These are phyloP conservation scores for Macaca mulatta DNA, from an alignment of 2,113 vertebrate species.

Conservation along the genomic window DNA sequence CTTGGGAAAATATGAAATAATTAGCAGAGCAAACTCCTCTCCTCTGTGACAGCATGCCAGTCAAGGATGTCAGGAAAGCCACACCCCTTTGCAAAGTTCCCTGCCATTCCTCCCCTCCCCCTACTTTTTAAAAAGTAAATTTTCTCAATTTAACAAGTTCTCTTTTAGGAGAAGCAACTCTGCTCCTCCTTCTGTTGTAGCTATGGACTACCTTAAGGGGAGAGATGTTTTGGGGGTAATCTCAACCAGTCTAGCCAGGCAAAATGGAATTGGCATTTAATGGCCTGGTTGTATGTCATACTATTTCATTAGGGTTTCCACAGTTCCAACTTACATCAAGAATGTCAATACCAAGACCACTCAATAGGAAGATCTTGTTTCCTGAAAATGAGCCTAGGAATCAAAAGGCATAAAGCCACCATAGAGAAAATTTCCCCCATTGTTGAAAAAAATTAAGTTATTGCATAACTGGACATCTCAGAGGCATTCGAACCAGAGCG, in stretches of 20 bases:
- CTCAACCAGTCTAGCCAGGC: neutral
- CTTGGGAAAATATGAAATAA: constrained; percentile 61
- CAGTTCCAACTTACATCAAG: neutral
- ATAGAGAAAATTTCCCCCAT: neutral
- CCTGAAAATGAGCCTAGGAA: neutral
- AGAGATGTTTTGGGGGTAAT: neutral
- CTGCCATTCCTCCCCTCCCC: neutral
- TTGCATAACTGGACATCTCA: neutral
- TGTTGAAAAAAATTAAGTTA: neutral
- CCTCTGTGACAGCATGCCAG: neutral
- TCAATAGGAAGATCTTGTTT: neutral
- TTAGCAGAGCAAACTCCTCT: constrained; percentile 56
- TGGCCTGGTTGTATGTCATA: neutral
- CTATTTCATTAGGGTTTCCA: neutral
- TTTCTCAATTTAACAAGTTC: neutral
- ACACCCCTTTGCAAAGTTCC: constrained; percentile 49
- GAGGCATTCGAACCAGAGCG: too few species aligned
- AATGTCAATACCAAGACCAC: neutral
- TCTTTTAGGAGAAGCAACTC: neutral
- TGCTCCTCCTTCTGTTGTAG: neutral
- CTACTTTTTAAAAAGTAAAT: neutral
- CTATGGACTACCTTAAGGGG: neutral
- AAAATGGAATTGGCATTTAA: neutral
- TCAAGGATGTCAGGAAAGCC: constrained; percentile 57
- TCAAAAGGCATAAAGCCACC: neutral